Evolutionary conservation across 2,888 invertebrate genomes (phyloP), one percentile per base, ranked within the genome.

Genomic region (Mythimna ferrago): DNA sequence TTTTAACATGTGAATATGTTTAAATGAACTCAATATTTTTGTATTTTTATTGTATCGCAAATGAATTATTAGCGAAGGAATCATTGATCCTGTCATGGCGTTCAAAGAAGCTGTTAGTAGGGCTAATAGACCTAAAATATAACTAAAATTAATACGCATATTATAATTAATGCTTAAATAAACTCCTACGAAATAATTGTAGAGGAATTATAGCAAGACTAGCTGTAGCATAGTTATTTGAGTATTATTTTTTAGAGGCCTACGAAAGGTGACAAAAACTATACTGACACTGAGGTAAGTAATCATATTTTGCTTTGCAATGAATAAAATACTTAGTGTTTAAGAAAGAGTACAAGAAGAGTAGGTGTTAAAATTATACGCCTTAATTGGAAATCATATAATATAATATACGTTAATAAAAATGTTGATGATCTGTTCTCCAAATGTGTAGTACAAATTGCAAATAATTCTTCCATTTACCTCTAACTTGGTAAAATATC

Each of bases 1-100:
- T 65, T 48, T 21, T 62, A 26, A 38, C 38, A 32, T 44, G 32
- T 35, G n/a, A 9, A 53, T 67, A 51, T 56, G 14, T 66, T 61
- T 35, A 58, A 64, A 82, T 65, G 9, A 48, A 68, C 64, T 51
- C 65, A 72, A 66, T 85, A 85, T 85, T 83, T 85, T 83, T 85
- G 16, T 83, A 83, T 51, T 74, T 44, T 51, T 54, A 67, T 61
- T 70, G 51, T 72, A 74, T 51, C 19, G 63, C 54, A 56, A 62
- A 58, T 44, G 0, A 66, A 71, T 48, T 67, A 61, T 70, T 76
- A 73, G 38, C 21, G 53, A 65, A 44, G 53, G 48, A 83, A 64
- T 73, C 48, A 68, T 82, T 82, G 38, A 2, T 44, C 56, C 56
- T 56, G 66, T 65, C 35, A 19, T 51, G 62, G 53, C 61, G 32